A percentile compares a stretch with the other conserved stretches of the same genome.
phyloP scores from a whole-genome alignment of 2,797 vertebrate species.

The Halcyon chelicuti region DNA sequence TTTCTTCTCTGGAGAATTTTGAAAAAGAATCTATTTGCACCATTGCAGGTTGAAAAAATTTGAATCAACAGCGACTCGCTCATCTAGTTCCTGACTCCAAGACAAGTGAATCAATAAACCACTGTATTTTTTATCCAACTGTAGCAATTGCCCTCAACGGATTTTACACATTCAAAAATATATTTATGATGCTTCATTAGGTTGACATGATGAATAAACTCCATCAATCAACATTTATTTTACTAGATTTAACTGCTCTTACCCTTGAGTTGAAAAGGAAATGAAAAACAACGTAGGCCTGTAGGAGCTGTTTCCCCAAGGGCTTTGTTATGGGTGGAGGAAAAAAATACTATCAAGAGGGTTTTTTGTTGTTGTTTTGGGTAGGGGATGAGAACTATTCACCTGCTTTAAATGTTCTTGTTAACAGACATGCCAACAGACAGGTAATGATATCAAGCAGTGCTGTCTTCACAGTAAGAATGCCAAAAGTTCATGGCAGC shows the following conservation, averaged over 20 bases:
- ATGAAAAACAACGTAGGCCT: neutral
- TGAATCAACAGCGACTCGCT: neutral
- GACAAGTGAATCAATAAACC: neutral
- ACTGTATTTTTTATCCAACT: neutral
- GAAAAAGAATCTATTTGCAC: neutral
- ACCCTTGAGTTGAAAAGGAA: conserved; percentile 45
- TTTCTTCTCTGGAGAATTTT: conserved; percentile 20
- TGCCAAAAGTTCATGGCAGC: neutral
- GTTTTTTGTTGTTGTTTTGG: neutral
- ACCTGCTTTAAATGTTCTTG: neutral
- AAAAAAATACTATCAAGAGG: neutral
- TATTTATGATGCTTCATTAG: conserved; percentile 63
- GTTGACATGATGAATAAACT: conserved; percentile 33
- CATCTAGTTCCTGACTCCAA: neutral
- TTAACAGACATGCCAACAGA: neutral
- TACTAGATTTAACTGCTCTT: conserved; percentile 48
- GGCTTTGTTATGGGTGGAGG: neutral
- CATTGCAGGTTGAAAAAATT: conserved; percentile 1
- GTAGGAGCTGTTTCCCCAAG: neutral
- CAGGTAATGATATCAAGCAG: neutral
- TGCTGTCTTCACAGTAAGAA: neutral
- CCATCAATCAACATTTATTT: conserved; percentile 57
- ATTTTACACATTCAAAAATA: conserved; percentile 27
- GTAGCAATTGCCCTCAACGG: conserved; percentile 3
- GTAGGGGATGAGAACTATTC: neutral